Conservation (phyloP, 2,888 invertebrate species). For the Cryptosula pallasiana region DNA sequence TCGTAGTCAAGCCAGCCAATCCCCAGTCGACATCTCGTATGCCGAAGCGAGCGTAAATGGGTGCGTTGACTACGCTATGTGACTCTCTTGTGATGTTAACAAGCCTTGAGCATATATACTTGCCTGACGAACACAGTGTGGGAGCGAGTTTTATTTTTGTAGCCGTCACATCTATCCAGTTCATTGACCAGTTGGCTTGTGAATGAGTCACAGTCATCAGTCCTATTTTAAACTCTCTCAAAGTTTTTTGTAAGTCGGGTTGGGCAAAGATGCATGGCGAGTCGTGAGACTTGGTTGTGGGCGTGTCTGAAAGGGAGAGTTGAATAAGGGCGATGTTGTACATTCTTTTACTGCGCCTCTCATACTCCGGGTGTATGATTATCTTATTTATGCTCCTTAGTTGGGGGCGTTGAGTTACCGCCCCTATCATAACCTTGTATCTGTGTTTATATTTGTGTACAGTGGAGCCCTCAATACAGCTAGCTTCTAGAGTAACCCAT, state of each 20-base stretch:
- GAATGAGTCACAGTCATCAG: neutral
- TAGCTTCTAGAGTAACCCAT: neutral
- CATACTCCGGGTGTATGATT: neutral
- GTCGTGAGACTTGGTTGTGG: neutral
- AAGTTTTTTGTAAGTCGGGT: neutral
- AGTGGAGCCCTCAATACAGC: neutral
- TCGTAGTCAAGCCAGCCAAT: neutral
- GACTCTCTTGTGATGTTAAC: neutral
- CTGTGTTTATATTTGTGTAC: neutral
- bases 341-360: neutral
- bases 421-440: neutral
- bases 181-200: too few species aligned
- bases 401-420: neutral
- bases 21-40: conserved; percentile 10
- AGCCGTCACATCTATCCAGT: neutral
- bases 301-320: neutral
- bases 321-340: neutral
- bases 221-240: neutral
- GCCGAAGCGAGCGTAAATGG: neutral
- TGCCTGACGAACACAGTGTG: conserved; percentile 8
- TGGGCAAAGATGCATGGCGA: neutral
- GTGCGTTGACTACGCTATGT: neutral
- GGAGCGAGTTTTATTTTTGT: neutral
- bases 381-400: neutral
- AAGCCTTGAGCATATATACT: conserved; percentile 15